Base-by-base conservation (phyloP, 2,113 vertebrate genomes). In the Stegastes partitus region DNA sequence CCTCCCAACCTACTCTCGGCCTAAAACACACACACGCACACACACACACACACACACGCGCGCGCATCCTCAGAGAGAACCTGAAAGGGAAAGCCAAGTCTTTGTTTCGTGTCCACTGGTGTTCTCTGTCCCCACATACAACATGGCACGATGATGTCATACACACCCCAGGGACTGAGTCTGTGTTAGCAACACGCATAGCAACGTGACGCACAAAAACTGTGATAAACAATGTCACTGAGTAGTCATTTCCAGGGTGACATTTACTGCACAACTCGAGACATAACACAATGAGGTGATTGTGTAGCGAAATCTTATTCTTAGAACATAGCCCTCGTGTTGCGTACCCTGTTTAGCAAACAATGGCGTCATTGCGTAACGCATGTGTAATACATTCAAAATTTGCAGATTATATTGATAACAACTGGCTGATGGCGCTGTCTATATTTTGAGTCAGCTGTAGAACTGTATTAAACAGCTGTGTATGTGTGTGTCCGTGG, bases 221-320 rank as follows among this genome's bases (percentile, higher is more conserved):
- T 10, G 19, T 28, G 49, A 53, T 58, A 11, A 79, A 88, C 76
- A 89, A 86, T 86, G 77, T 68, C 22, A 77, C 7, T 37, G 56
- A 76, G 26, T 28, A 53, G 62, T 77, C 47, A 56, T 81, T 91
- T 87, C 81, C 88, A 67, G 53, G 57, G 42, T 61, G 78, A 78
- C 89, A 83, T 91, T 89, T 86, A 75, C 21, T 5, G 47, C 53
- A 55, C 50, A 31, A 68, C 68, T 62, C 53, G 58, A 56, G 62
- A 62, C 59, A 68, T 31, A 62, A 71, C 74, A 80, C 74, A 86
- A 83, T 55, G 56, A 59, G 50, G 31, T 28, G 1, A 68, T 44
- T 86, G 67, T 56, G 28, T 28, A 15, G 42, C 58, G 0, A 75
- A 79, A 68, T 44, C 6, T 3, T 73, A 62, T 83, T 56, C 11